Evolutionary conservation across 92 coral and sea anemone genomes (phyloP), one percentile per base, ranked within the genome.

Genomic region (Meandrina meandrites): DNA sequence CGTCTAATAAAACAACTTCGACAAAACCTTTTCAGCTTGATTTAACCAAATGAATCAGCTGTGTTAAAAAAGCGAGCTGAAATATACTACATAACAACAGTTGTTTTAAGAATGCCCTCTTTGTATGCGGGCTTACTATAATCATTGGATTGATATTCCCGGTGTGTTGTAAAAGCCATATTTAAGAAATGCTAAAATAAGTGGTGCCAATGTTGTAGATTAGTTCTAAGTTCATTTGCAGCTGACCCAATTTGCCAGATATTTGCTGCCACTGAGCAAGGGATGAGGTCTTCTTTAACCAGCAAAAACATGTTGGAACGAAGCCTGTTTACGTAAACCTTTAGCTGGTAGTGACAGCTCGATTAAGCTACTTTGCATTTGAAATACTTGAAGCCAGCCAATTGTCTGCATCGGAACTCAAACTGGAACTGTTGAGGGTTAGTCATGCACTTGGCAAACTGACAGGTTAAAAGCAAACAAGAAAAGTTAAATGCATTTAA

Each of bases 361-460:
- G 19, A 34, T n/a, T 31, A 22, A 81, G 47, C 84, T 79, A 56
- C 32, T 81, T 81, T 47, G n/a, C 85, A 64, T 81, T 64, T 64
- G 76, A 42, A 45, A 81, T 66, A 10, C 50, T 66, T 66, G 42
- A 42, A 27, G 48, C 16, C 57, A 73, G 71, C n/a, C 79, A 34
- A 51, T 22, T 74, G 21, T 8, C 51, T 79, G 48, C 50, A 79
- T 56, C 24, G 83, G 72, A n/a, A 79, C 71, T 79, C 45, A 22
- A 36, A 73, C 36, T 34, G 5, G 4, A 73, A 35, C 83, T 37
- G 34, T 32, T 22, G 70, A 79, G 4, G 78, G 18, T 73, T 30
- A 18, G 14, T 71, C 10, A 8, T 71, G 3, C 30, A 50, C 81
- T 32, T 34, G 60, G 80, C 40, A 3, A 50, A 7, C 48, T 30